phyloP scores from a whole-genome alignment of 2,113 vertebrate genomes.

The Orthonyx spaldingii region DNA sequence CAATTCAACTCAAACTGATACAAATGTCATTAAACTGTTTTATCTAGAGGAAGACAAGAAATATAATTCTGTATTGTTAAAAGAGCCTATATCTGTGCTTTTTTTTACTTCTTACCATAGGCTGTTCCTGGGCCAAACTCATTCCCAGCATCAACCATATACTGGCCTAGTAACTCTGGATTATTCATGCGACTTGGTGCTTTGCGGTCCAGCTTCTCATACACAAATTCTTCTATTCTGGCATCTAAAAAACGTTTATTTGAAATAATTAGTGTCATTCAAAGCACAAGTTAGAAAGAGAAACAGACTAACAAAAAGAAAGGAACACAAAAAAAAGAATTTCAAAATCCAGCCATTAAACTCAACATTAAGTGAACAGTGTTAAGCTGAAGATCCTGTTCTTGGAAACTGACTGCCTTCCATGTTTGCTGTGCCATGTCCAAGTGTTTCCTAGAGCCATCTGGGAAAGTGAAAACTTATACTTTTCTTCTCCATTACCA shows the following conservation, averaged over 20 bases:
- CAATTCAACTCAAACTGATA: neutral
- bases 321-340: neutral
- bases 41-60: neutral
- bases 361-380: neutral
- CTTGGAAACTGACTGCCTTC: neutral
- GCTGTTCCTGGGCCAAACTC: conserved; percentile 95
- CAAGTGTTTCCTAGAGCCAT: neutral
- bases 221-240: conserved; percentile 96
- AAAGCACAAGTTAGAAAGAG: neutral
- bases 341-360: neutral
- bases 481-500: neutral
- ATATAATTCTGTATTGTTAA: neutral
- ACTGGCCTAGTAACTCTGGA: conserved; percentile 90
- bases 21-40: neutral
- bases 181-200: conserved; percentile 91
- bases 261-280: neutral
- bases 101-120: conserved; percentile 80
- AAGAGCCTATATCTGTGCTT: neutral
- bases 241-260: conserved; percentile 77
- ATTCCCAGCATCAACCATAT: conserved; percentile 93
- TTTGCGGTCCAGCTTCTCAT: conserved; percentile 98
- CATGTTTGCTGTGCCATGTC: neutral
- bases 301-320: neutral
- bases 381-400: neutral
- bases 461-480: neutral